phyloP scores from a whole-genome alignment of 2,113 vertebrate genomes.

The Hippocampus comes region DNA sequence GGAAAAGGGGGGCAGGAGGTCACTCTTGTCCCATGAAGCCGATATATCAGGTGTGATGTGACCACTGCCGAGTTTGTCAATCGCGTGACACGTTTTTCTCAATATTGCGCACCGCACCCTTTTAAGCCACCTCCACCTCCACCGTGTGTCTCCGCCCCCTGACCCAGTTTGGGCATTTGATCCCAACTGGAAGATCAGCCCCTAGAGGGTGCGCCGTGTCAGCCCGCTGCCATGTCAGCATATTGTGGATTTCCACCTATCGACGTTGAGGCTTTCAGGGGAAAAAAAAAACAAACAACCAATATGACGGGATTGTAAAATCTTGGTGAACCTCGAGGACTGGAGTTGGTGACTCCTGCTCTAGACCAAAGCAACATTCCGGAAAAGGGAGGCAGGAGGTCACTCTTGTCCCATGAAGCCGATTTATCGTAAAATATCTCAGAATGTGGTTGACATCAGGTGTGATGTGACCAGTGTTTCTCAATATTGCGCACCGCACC shows the following conservation, averaged over 20 bases:
- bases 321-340: too few species aligned
- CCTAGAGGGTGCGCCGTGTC: constrained; percentile 75
- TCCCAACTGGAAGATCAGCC: constrained; percentile 76
- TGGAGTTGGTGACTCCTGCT: neutral
- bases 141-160: constrained; percentile 52
- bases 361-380: constrained; percentile 21
- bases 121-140: constrained; percentile 9
- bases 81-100: neutral
- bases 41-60: neutral
- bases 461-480: neutral
- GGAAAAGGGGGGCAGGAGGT: neutral
- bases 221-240: constrained; percentile 67
- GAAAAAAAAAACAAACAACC: too few species aligned
- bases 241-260: too few species aligned
- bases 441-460: neutral
- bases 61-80: too few species aligned
- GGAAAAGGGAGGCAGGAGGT: neutral
- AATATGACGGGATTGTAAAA: too few species aligned
- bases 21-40: neutral
- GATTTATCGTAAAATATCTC: neutral
- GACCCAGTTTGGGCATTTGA: constrained; percentile 79
- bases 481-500: constrained; percentile 16
- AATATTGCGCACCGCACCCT: constrained; percentile 17
- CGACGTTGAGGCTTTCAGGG: too few species aligned
- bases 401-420: neutral